Evolutionary conservation across 2,113 vertebrate species (phyloP), one percentile per base, ranked within the genome.

Genomic region (Daubentonia madagascariensis): DNA sequence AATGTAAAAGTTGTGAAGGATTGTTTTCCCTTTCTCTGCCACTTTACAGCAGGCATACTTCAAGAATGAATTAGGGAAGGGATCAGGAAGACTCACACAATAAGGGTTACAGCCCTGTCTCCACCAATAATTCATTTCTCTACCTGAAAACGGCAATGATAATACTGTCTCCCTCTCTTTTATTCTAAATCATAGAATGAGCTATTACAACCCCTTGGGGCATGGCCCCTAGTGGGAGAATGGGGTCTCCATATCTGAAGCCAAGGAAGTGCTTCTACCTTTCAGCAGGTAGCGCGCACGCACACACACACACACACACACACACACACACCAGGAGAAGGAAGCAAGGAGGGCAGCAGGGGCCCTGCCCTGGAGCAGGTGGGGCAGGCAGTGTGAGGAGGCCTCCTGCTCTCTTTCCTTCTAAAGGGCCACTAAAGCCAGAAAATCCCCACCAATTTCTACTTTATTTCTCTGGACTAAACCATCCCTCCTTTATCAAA

Each of bases 291-390:
- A 67, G 30, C 22, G 30, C 30, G 54, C 80, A n/a, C 5, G 40
- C 16, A 1, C 3, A 13, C 43, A 35, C 12, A 35, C 30, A 63
- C 80, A n/a, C 5, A 48, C 16, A 1, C 3, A 35, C 30, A 63
- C 80, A n/a, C 5, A 48, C 16, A 1, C 3, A 13, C 43, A 35
- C 12, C 4, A 25, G 30, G 28, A 57, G 50, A 70, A 23, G 28
- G 25, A 4, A 37, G 23, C 48, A 28, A 37, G 0, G 5, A 13
- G 3, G 4, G 57, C 25, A 20, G 20, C 1, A 0, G 3, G 28
- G n/a, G 10, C 13, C 16, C 6, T 50, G 14, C 2, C 10, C 28
- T 20, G 63, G 28, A 30, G 63, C 2, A 1, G 11, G 7, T 7
- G 11, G 6, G 52, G 25, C 32, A 43, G 22, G 17, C 20, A 20